These are phyloP conservation scores for Drosophila fungiperda DNA, from an alignment of 2,888 invertebrate genomes.

Conservation along the genomic window DNA sequence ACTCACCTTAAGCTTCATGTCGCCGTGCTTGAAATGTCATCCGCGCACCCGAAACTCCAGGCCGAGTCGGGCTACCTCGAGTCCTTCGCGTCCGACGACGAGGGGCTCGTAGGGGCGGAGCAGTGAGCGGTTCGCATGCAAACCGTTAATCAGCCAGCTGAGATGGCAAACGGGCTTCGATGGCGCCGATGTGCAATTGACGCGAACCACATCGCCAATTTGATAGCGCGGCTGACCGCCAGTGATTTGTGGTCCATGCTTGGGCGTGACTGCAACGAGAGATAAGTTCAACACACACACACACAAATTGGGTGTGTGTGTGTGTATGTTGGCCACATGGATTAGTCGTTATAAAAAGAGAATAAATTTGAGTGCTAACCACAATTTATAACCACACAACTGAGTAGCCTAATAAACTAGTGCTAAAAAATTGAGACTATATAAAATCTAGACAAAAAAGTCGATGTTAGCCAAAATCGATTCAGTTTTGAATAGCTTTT, in stretches of 20 bases:
- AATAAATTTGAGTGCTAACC: neutral
- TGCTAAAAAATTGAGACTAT: neutral
- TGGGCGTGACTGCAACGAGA: slow-evolving; percentile 89
- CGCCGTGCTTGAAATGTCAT: slow-evolving; percentile 93
- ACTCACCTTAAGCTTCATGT: slow-evolving; percentile 92
- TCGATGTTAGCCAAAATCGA: neutral
- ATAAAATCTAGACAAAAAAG: neutral
- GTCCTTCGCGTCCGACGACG: slow-evolving; percentile 87
- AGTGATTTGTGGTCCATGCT: slow-evolving; percentile 92
- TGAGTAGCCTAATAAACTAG: neutral
- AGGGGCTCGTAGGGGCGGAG: slow-evolving; percentile 86
- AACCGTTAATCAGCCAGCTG: slow-evolving; percentile 95
- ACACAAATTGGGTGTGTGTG: neutral
- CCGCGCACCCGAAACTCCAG: slow-evolving; percentile 92
- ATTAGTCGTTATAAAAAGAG: slow-evolving; percentile 34
- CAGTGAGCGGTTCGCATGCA: slow-evolving; percentile 88
- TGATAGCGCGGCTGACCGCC: slow-evolving; percentile 93
- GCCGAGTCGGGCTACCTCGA: slow-evolving; percentile 91
- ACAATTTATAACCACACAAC: neutral
- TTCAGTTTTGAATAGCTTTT: neutral
- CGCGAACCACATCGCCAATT: slow-evolving; percentile 91
- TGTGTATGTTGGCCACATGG: slow-evolving; percentile 36
- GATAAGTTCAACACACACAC: slow-evolving; percentile 15
- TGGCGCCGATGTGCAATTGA: slow-evolving; percentile 93
- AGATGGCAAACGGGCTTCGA: slow-evolving; percentile 93